Evolutionary conservation across 2,888 invertebrate species (phyloP).

Genomic region (Herminia tarsipennalis): DNA sequence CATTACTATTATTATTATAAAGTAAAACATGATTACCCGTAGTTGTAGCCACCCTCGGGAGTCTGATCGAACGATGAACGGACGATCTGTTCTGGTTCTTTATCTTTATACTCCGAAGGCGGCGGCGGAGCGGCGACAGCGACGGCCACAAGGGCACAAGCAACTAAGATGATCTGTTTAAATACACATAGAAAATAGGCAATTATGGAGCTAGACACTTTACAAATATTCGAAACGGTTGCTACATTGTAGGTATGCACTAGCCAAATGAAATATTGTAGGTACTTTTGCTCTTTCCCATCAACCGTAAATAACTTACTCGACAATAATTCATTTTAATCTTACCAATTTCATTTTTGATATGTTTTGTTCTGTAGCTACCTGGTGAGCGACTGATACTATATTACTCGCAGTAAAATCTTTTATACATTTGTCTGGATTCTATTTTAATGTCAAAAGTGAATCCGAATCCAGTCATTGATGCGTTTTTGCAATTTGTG

Average conservation of each 20-base stretch:
- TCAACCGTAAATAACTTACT: not conserved
- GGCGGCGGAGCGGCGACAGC: not conserved
- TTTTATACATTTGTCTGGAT: not conserved
- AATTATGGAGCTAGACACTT: no score
- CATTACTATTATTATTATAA: not conserved
- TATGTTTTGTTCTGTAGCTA: conserved; percentile 53
- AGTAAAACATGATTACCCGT: conserved; percentile 6
- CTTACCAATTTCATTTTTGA: conserved; percentile 63
- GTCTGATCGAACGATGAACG: not conserved
- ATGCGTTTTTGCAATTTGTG: no score
- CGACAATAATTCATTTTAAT: no score
- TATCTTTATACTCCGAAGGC: no score
- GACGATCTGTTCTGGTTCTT: not conserved
- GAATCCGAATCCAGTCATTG: no score
- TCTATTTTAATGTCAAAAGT: no score
- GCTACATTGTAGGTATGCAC: no score
- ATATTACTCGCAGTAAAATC: not conserved
- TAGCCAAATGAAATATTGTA: no score
- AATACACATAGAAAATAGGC: no score
- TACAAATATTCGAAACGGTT: no score
- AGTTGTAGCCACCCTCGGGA: conserved; percentile 16
- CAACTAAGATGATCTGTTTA: conserved; percentile 24
- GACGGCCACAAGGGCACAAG: conserved; percentile 36
- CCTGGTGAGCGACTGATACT: conserved; percentile 33
- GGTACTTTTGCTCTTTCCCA: not conserved